Conservation (phyloP, 53 echinoderm and acorn worm species). For the Henricia sp. region DNA sequence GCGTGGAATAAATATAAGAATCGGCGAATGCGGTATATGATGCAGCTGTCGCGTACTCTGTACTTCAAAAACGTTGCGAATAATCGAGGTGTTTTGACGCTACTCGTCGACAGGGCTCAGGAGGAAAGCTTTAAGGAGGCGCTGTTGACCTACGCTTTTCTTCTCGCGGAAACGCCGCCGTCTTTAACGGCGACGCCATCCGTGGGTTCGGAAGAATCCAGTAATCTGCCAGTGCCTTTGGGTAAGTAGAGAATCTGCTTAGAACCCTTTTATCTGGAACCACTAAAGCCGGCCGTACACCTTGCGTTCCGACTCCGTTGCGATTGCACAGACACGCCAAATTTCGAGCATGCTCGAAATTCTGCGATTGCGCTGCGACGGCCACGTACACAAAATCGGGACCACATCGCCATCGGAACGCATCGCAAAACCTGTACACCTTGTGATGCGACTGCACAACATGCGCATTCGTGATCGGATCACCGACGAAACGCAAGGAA, state of each 20-base stretch:
- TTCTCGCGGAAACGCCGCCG: slow-evolving; percentile 76
- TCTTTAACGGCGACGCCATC: slow-evolving; percentile 4
- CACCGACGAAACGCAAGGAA: too few species aligned
- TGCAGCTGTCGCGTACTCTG: slow-evolving; percentile 87
- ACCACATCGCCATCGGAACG: too few species aligned
- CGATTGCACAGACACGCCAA: too few species aligned
- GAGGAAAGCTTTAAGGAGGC: slow-evolving; percentile 97
- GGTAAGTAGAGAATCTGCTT: slow-evolving; percentile 46
- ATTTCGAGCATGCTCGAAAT: too few species aligned
- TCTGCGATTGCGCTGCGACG: too few species aligned
- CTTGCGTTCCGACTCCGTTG: too few species aligned
- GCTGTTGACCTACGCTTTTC: slow-evolving; percentile 84
- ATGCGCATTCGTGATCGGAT: too few species aligned
- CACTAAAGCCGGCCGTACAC: too few species aligned
- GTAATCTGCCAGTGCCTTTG: slow-evolving; percentile 52
- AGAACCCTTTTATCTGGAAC: too few species aligned
- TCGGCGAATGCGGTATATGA: slow-evolving; percentile 86
- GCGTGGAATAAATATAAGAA: slow-evolving; percentile 99
- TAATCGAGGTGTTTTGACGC: slow-evolving; percentile 86
- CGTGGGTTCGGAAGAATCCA: slow-evolving; percentile 9
- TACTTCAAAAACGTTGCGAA: slow-evolving; percentile 98
- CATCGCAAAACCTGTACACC: too few species aligned
- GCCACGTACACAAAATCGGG: too few species aligned
- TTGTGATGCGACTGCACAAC: too few species aligned
- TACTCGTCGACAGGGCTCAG: slow-evolving; percentile 93